Evolutionary conservation across 2,888 invertebrate species (phyloP), one percentile per base, ranked within the genome.

Genomic region (Aporophyla lueneburgensis): DNA sequence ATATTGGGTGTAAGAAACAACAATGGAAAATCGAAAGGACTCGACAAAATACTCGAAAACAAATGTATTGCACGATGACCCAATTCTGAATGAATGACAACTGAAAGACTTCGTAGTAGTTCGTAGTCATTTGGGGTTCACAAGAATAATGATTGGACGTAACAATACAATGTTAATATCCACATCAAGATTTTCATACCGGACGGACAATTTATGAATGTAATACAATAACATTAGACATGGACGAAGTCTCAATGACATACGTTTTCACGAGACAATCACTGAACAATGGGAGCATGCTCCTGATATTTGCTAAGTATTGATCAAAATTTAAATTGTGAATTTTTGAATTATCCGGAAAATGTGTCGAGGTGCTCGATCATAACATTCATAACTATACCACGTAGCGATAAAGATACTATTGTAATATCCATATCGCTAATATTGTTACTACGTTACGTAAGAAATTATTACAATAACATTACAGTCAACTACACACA

Each of bases 381-480:
- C 71, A 66, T 63, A 74, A 43, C 59, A 51, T 76, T 74, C 71
- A 66, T 63, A 74, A 43, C 33, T 71, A 69, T 65, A 76, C 19
- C 40, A 74, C 66, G 56, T 61, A 81, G 62, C 74, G 71, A 86
- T 86, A 84, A 76, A 72, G 79, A 74, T 73, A 79, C 66, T 62
- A 81, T 78, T 84, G 79, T 81, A 72, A 80, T 78, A 76, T 43
- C 9, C 69, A 66, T 81, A 81, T 79, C 71, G n/a, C 56, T 71
- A 73, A 79, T 74, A 76, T 73, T 77, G 75, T 86, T 78, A 56
- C 77, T 78, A 74, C 53, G 75, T 83, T 81, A 85, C 79, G 87
- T 73, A 83, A 86, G 66, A 33, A 80, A 80, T 71, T 63, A 83
- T 78, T 86, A 76, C 86, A 85, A 85, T 80, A 75, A 85, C 73